A percentile compares a stretch with the other conserved stretches of the same genome.
Evolutionary conservation across 2,888 invertebrate genomes (phyloP).

Genomic region (Herminia tarsipennalis): DNA sequence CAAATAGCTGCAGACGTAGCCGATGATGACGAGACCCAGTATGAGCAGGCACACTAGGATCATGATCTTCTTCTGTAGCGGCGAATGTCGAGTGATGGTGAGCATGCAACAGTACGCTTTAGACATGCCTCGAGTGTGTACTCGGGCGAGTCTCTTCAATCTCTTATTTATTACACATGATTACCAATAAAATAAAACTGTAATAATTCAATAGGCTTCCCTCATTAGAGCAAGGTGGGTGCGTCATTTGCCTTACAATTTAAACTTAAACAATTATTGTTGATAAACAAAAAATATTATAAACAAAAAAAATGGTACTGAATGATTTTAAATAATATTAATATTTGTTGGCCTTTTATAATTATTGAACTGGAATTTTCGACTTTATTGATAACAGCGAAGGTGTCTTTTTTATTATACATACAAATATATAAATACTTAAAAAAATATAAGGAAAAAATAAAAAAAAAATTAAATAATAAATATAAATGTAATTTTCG

Average conservation of each 20-base stretch:
- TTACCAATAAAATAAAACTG: conserved; percentile 31
- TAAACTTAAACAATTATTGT: conserved; percentile 17
- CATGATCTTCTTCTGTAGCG: conserved; percentile 95
- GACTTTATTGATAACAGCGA: too few relatives aligned
- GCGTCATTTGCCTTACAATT: conserved; percentile 76
- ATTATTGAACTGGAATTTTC: too few relatives aligned
- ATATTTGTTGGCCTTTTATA: too few relatives aligned
- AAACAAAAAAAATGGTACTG: too few relatives aligned
- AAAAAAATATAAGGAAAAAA: conserved; percentile 48
- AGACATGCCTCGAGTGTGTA: conserved; percentile 56
- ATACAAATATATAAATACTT: conserved; percentile 1
- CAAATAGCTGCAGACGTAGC: conserved; percentile 88
- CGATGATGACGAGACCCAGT: conserved; percentile 92
- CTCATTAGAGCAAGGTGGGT: conserved; percentile 53
- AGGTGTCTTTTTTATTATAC: conserved; percentile 1
- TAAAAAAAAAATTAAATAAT: conserved; percentile 69
- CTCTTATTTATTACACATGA: conserved; percentile 44
- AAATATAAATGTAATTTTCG: conserved; percentile 82
- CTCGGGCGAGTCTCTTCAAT: conserved; percentile 46
- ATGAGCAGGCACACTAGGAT: conserved; percentile 96
- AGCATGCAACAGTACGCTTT: conserved; percentile 82
- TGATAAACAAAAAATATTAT: too few relatives aligned
- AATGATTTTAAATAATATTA: too few relatives aligned
- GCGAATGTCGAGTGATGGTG: conserved; percentile 50
- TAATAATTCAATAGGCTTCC: conserved; percentile 24